Evolutionary conservation across 2,113 vertebrate genomes (phyloP), one percentile per base, ranked within the genome.

Genomic region (Dromiciops gliroides): DNA sequence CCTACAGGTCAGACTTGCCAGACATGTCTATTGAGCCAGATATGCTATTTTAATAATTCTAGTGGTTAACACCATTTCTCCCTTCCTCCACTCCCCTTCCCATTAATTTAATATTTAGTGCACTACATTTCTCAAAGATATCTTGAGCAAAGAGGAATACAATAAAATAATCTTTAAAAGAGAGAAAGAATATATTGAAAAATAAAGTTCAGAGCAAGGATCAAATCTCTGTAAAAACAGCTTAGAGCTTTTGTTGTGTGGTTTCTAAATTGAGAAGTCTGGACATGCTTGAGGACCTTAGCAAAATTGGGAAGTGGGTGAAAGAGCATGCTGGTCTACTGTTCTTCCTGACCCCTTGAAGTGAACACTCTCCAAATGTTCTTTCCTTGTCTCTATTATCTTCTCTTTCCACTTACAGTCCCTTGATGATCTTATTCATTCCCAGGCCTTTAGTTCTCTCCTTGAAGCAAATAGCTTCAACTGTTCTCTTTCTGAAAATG

Each of bases 251-350:
- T 51, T 92, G n/a, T 48, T 83, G 31, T 47, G 90, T 10, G 52
- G 26, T 50, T 92, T 94, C 83, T 44, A 50, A 52, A 91, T 83
- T 52, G 51, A 95, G 48, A 89, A 23, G 26, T 83, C 19, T 83
- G 67, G 67, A 44, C 67, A 83, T 44, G 67, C n/a, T 83, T 83
- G 67, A 83, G 19, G n/a, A 83, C 67, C n/a, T 83, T 83, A 83
- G 67, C 37, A 53, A 12, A 24, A 16, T 19, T 47, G 52, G 56
- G n/a, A 7, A 6, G 0, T 8, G 2, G 75, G 50, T 83, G 16
- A 83, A 44, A 44, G 67, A 83, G 19, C n/a, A 83, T 44, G 67
- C 6, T 83, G 67, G 5, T 83, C 67, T 83, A 83, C n/a, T 44
- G 19, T 44, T 83, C 67, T 83, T 83, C 19, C n/a, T 83, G 67